A percentile compares a stretch with the other conserved stretches of the same genome.
phyloP scores from a whole-genome alignment of 2,888 invertebrate species.

The Helobdella robusta region DNA sequence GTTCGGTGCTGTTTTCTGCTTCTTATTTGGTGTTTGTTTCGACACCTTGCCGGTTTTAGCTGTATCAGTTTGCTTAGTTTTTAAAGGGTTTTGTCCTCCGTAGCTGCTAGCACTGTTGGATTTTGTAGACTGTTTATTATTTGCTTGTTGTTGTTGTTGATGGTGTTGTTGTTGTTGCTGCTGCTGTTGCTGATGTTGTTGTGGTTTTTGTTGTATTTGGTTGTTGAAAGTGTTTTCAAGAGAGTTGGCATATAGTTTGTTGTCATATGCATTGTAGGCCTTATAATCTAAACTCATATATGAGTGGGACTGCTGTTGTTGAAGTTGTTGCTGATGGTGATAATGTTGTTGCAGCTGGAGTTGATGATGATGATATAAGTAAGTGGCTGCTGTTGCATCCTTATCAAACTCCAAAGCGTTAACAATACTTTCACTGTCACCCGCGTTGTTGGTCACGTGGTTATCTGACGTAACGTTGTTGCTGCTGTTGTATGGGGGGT shows the following conservation, averaged over 20 bases:
- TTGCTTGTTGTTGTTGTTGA: slow-evolving; percentile 1
- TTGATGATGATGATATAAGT: slow-evolving; percentile 20
- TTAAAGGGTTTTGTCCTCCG: no score
- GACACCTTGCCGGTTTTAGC: not conserved
- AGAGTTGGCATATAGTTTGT: not conserved
- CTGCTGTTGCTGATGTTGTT: not conserved
- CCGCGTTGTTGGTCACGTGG: no score
- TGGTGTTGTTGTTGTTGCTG: not conserved
- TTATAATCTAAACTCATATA: not conserved
- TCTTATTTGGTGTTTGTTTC: not conserved
- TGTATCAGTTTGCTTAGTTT: not conserved
- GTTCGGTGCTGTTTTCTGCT: not conserved
- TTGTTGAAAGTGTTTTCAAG: not conserved
- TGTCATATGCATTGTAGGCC: slow-evolving; percentile 2
- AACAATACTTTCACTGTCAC: no score
- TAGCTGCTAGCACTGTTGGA: no score
- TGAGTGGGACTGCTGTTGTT: not conserved
- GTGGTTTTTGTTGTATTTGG: not conserved
- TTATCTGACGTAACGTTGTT: no score
- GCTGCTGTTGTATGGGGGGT: slow-evolving; percentile 13
- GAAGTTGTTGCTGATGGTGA: not conserved
- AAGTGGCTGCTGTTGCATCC: not conserved
- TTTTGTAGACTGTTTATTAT: no score
- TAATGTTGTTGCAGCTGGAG: slow-evolving; percentile 15
- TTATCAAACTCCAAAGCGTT: not conserved